Evolutionary conservation across 1,140 invertebrate genomes (phyloP).

Genomic region (Maniola jurtina): DNA sequence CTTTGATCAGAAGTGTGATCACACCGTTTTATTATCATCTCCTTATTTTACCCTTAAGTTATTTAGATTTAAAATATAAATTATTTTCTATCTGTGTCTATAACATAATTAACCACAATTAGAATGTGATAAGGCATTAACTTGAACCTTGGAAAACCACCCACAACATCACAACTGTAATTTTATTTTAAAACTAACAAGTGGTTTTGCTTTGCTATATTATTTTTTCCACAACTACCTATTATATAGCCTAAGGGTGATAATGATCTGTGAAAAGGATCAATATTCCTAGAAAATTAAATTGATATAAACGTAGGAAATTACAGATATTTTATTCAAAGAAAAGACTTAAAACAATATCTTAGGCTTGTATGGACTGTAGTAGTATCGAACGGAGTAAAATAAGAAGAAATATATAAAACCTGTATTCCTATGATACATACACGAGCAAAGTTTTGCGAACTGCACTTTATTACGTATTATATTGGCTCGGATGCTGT

Average conservation of each 20-base stretch:
- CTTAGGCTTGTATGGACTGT: neutral
- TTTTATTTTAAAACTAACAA: too few species aligned
- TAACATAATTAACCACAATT: too few species aligned
- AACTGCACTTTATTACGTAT: slow-evolving; percentile 25
- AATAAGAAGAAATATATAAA: slow-evolving; percentile 13
- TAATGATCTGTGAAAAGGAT: slow-evolving; percentile 1
- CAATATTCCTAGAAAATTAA: neutral
- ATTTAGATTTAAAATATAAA: too few species aligned
- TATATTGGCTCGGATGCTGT: slow-evolving; percentile 18
- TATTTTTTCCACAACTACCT: neutral
- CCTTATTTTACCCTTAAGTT: too few species aligned
- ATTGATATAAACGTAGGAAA: neutral
- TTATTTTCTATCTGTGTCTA: too few species aligned
- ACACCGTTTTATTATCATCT: too few species aligned
- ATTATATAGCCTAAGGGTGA: slow-evolving; percentile 1
- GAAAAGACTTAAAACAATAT: neutral
- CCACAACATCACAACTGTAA: too few species aligned
- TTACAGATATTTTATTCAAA: neutral
- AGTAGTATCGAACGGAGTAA: slow-evolving; percentile 2
- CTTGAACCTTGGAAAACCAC: too few species aligned
- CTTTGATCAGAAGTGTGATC: too few species aligned
- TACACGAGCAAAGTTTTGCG: slow-evolving; percentile 13
- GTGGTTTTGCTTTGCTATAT: too few species aligned
- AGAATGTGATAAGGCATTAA: too few species aligned
- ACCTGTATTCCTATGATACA: slow-evolving; percentile 24